Percentiles rank a stretch among this genome's conserved stretches.
Conservation (phyloP, 2,797 vertebrate genomes). For the Psittacula echo region DNA sequence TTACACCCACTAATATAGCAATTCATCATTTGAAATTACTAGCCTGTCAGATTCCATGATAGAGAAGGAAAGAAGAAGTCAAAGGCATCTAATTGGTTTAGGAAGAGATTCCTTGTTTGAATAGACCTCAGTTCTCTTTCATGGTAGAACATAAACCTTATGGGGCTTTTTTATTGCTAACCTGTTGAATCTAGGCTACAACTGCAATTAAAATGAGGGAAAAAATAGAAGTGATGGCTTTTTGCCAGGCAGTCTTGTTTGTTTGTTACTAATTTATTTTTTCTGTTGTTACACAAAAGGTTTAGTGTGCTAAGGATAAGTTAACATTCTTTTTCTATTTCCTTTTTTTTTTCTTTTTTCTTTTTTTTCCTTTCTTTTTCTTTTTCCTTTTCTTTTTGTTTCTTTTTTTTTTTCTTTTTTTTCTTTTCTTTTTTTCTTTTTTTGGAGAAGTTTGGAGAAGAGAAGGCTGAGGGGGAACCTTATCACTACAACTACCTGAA, state of each 20-base stretch:
- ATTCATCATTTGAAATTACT: neutral
- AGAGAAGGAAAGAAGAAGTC: neutral
- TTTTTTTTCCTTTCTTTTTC: too few relatives aligned
- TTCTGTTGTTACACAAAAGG: neutral
- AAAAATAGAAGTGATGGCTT: neutral
- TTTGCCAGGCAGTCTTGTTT: neutral
- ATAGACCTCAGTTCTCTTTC: neutral
- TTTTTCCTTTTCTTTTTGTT: fast-evolving
- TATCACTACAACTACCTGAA: neutral
- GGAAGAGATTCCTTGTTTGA: neutral
- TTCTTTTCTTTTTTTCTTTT: too few relatives aligned
- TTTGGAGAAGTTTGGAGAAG: neutral
- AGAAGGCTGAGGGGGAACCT: neutral
- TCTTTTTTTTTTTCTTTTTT: fast-evolving
- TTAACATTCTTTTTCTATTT: neutral
- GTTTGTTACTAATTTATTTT: neutral
- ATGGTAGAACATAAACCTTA: neutral
- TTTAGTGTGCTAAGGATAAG: neutral
- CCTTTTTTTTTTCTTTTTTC: fast-evolving
- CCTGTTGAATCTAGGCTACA: neutral
- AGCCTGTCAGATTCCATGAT: neutral
- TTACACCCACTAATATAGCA: neutral
- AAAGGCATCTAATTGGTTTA: neutral
- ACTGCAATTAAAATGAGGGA: neutral
- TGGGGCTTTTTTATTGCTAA: neutral